phyloP scores from a whole-genome alignment of 1,140 invertebrate genomes.

The Pantala flavescens region DNA sequence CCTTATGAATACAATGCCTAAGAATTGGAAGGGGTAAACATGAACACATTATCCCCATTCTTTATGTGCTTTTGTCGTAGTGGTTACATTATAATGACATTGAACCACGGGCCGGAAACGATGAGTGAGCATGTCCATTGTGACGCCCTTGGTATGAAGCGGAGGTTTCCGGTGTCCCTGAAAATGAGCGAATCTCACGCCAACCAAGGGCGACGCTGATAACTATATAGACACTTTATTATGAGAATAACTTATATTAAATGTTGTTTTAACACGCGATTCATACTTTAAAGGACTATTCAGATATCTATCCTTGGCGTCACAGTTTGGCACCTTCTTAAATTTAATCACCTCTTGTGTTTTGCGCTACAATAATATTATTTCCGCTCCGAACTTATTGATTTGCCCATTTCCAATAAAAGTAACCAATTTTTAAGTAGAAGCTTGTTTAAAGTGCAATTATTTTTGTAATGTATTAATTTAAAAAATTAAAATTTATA shows the following conservation, averaged over 20 bases:
- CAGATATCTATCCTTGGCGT: too few species aligned
- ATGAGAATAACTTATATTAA: background rate
- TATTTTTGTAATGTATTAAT: too few species aligned
- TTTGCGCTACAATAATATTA: too few species aligned
- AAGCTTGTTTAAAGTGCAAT: too few species aligned
- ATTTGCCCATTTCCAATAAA: too few species aligned
- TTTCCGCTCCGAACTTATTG: too few species aligned
- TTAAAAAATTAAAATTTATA: too few species aligned
- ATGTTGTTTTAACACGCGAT: background rate
- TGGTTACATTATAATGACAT: background rate
- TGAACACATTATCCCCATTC: background rate
- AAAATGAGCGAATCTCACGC: slow-evolving; percentile 8
- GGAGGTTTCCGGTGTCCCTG: background rate
- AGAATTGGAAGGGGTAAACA: background rate
- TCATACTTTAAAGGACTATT: background rate
- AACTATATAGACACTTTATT: background rate
- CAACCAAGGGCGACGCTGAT: background rate
- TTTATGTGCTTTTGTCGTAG: slow-evolving; percentile 6
- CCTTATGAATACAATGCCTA: background rate
- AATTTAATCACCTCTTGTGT: too few species aligned
- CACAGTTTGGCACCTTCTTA: too few species aligned
- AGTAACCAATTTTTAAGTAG: too few species aligned
- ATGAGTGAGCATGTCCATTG: slow-evolving; percentile 1
- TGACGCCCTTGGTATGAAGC: background rate
- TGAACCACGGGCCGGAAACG: background rate